Evolutionary conservation across 30 jellyfish, hydroid and myxozoan species (phyloP).

Genomic region (Sanderia malayensis): DNA sequence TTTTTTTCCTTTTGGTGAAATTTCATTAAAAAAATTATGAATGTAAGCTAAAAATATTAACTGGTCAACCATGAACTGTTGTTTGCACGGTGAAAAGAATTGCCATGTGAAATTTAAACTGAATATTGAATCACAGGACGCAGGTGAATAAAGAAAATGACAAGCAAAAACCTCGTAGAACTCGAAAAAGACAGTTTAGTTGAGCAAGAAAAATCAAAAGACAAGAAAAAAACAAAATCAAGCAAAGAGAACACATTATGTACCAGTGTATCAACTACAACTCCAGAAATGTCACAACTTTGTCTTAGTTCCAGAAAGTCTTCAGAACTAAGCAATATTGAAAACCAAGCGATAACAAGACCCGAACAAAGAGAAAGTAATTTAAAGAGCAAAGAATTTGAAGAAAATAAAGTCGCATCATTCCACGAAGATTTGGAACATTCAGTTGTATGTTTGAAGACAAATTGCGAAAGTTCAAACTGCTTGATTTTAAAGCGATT

Average conservation of each 20-base stretch:
- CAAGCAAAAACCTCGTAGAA: neutral
- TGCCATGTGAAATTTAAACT: too few relatives aligned
- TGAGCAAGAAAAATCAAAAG: neutral
- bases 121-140: too few relatives aligned
- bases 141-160: neutral
- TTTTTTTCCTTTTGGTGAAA: too few relatives aligned
- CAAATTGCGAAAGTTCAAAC: slow-evolving; percentile 23
- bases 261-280: slow-evolving; percentile 7
- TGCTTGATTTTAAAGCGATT: slow-evolving; percentile 44
- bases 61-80: too few relatives aligned
- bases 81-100: too few relatives aligned
- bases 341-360: neutral
- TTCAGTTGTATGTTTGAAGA: slow-evolving; percentile 19
- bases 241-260: neutral
- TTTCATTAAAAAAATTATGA: too few relatives aligned
- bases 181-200: neutral
- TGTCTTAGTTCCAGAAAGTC: slow-evolving; percentile 21
- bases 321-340: neutral
- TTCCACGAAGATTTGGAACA: slow-evolving; percentile 34
- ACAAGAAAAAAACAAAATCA: neutral
- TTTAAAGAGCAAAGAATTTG: neutral
- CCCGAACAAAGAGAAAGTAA: neutral
- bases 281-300: slow-evolving; percentile 60
- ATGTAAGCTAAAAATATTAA: too few relatives aligned
- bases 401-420: neutral